These are phyloP conservation scores for Pandemis cinnamomeana DNA, from an alignment of 2,888 invertebrate genomes.

Conservation along the genomic window DNA sequence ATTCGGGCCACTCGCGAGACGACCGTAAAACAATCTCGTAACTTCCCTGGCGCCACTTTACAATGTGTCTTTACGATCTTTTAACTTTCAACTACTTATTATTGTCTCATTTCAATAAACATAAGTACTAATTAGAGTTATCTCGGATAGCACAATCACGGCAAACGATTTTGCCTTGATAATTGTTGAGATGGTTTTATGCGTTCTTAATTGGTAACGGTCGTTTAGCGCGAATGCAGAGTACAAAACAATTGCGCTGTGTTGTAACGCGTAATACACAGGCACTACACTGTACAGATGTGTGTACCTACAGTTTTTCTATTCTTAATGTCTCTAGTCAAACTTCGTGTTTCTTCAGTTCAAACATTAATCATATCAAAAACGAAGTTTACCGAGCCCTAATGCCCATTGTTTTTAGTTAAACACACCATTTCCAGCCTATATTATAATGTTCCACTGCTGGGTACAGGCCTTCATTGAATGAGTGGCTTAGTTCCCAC, in stretches of 20 bases:
- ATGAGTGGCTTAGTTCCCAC: too few species aligned
- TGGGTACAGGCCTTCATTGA: too few species aligned
- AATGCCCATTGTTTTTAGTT: too few species aligned
- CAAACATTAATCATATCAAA: too few species aligned
- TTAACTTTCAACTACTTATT: slow-evolving; percentile 42
- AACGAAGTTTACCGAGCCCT: too few species aligned
- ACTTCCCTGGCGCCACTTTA: slow-evolving; percentile 40
- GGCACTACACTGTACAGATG: background rate
- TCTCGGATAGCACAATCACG: slow-evolving; percentile 42
- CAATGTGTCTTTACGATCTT: slow-evolving; percentile 40
- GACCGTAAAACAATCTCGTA: slow-evolving; percentile 35
- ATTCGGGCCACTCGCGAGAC: slow-evolving; percentile 33
- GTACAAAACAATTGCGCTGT: background rate
- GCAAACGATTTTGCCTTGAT: slow-evolving; percentile 60
- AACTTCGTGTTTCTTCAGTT: too few species aligned
- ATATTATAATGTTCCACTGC: too few species aligned
- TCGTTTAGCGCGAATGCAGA: slow-evolving; percentile 23
- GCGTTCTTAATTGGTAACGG: slow-evolving; percentile 51
- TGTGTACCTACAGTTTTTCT: background rate
- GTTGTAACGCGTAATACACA: background rate
- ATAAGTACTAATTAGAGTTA: slow-evolving; percentile 46
- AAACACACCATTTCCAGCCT: too few species aligned
- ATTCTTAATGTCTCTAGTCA: background rate
- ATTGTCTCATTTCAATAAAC: slow-evolving; percentile 50
- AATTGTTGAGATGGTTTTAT: slow-evolving; percentile 54